Evolutionary conservation across 2,113 vertebrate species (phyloP).

Genomic region (Pelobates fuscus): DNA sequence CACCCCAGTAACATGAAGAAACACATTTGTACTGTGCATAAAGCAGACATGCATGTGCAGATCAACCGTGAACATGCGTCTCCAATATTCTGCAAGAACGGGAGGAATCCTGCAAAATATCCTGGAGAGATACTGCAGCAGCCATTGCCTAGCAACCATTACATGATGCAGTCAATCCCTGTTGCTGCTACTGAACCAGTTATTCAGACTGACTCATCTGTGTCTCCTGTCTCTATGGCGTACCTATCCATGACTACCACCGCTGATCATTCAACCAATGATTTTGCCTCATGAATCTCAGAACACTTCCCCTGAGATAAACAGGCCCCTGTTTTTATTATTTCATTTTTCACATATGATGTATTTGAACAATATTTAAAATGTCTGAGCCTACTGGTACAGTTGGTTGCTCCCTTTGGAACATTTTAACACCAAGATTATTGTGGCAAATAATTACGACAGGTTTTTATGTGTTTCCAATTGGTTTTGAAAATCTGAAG

Average conservation of each 20-base stretch:
- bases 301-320: slow-evolving; percentile 8
- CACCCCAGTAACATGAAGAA: slow-evolving; percentile 55
- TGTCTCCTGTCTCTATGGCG: slow-evolving; percentile 25
- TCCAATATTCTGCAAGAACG: slow-evolving; percentile 46
- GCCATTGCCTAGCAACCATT: not conserved
- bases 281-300: slow-evolving; percentile 14
- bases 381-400: too few relatives aligned
- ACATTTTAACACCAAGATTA: too few relatives aligned
- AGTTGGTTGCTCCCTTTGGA: too few relatives aligned
- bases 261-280: slow-evolving; percentile 3
- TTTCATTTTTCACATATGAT: too few relatives aligned
- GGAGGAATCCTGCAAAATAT: slow-evolving; percentile 24
- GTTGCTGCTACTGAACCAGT: not conserved
- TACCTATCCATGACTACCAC: slow-evolving; percentile 22
- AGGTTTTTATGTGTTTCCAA: too few relatives aligned
- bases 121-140: not conserved
- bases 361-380: too few relatives aligned
- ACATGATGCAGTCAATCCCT: not conserved
- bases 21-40: slow-evolving; percentile 50
- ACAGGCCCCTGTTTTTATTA: not conserved
- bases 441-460: too few relatives aligned
- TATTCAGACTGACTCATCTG: slow-evolving; percentile 24
- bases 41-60: slow-evolving; percentile 51
- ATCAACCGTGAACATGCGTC: slow-evolving; percentile 53
- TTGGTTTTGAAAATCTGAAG: too few relatives aligned